Conservation (phyloP, 1,140 invertebrate genomes). For the Anagrus nilaparvatae region DNA sequence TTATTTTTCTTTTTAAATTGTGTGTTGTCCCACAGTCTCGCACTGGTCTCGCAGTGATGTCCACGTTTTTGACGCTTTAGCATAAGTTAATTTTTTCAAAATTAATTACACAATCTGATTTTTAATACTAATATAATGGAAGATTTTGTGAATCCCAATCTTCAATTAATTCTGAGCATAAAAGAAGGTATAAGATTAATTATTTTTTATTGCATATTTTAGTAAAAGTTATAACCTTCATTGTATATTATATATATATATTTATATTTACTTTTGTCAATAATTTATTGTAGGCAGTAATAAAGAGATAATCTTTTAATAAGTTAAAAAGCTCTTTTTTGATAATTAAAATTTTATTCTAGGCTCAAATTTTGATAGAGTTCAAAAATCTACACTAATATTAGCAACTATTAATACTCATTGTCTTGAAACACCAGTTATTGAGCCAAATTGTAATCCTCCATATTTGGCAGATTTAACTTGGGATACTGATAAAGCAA, state of each 20-base stretch:
- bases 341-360: neutral
- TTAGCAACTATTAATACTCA: conserved; percentile 41
- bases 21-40: no score
- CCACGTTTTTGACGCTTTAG: no score
- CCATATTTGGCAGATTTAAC: conserved; percentile 39
- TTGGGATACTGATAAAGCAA: conserved; percentile 43
- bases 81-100: conserved; percentile 14
- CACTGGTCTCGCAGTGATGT: no score
- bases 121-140: conserved; percentile 41
- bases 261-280: no score
- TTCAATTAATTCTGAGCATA: conserved; percentile 42
- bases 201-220: conserved; percentile 17
- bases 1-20: no score
- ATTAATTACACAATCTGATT: conserved; percentile 7
- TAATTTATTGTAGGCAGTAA: neutral
- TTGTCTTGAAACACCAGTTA: conserved; percentile 40
- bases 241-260: no score
- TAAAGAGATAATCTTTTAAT: conserved; percentile 3
- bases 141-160: conserved; percentile 33
- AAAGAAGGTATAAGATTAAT: conserved; percentile 35
- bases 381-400: conserved; percentile 36
- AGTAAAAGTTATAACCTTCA: conserved; percentile 10
- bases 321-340: conserved; percentile 3
- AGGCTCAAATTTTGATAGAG: conserved; percentile 40
- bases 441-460: conserved; percentile 31